Base-by-base conservation (phyloP, 2,113 vertebrate species). In the Arothron firmamentum region DNA sequence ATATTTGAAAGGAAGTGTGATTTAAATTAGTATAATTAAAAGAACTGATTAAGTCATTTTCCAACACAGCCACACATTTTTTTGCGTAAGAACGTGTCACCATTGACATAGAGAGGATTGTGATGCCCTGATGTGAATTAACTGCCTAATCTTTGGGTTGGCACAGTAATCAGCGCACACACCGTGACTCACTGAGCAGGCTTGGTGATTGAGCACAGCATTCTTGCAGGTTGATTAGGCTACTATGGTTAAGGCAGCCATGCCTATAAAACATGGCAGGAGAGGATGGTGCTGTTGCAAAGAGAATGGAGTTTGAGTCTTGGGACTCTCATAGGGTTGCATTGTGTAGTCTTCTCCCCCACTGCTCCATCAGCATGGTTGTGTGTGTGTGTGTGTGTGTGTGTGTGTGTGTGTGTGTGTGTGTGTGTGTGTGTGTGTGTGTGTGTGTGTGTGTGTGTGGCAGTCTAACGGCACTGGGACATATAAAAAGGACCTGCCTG, bases 381-480 rank as follows among this genome's bases (percentile, higher is more conserved):
- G 34, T 90, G 82, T 90, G 88, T 90, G 85, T 88, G 88, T n/a
- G n/a, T n/a, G n/a, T n/a, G n/a, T n/a, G n/a, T n/a, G n/a, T n/a
- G n/a, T n/a, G n/a, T n/a, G n/a, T n/a, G n/a, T n/a, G n/a, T n/a
- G n/a, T n/a, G n/a, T n/a, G n/a, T n/a, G n/a, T n/a, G n/a, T n/a
- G n/a, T n/a, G n/a, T n/a, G n/a, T n/a, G n/a, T n/a, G n/a, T n/a
- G n/a, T n/a, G n/a, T n/a, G n/a, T n/a, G n/a, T n/a, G n/a, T n/a
- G n/a, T n/a, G n/a, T n/a, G n/a, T n/a, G n/a, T n/a, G n/a, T 83
- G 34, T 90, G 82, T 90, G 88, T 90, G 85, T 88, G 88, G 87
- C 42, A 28, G 77, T 70, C 78, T 74, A 83, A 82, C 56, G 52
- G 75, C 79, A 70, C 72, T 75, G 51, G 34, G 74, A 52, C 67